These are phyloP conservation scores for Platysternon megacephalum DNA, from an alignment of 2,113 vertebrate species.

Conservation along the genomic window DNA sequence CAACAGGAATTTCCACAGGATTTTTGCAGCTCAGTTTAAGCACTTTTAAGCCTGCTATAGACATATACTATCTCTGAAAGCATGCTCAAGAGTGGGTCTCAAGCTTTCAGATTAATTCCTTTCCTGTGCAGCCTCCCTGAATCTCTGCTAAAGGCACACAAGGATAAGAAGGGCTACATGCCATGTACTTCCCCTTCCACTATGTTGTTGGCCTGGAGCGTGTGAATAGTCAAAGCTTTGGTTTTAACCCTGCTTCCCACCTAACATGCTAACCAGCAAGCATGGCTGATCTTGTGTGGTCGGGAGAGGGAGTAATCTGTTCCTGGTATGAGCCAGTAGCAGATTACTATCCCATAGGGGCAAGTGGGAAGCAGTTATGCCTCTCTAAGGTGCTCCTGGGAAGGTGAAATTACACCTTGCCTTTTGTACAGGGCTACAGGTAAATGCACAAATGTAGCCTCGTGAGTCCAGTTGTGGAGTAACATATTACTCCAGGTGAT, in stretches of 20 bases:
- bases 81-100: neutral
- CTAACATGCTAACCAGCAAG: neutral
- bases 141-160: neutral
- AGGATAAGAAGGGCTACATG: rapidly evolving
- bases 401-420: neutral
- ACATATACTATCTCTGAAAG: neutral
- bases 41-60: neutral
- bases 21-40: neutral
- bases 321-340: neutral
- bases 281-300: neutral
- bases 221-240: rapidly evolving
- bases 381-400: neutral
- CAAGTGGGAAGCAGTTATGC: neutral
- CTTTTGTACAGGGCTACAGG: neutral
- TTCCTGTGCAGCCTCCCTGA: neutral
- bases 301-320: neutral
- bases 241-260: neutral
- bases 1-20: neutral
- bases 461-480: neutral
- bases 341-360: neutral
- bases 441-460: neutral
- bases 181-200: neutral
- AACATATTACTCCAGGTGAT: neutral
- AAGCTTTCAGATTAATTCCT: neutral
- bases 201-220: neutral